These are phyloP conservation scores for Andrena praecox DNA, from an alignment of 2,888 invertebrate genomes.

Conservation along the genomic window DNA sequence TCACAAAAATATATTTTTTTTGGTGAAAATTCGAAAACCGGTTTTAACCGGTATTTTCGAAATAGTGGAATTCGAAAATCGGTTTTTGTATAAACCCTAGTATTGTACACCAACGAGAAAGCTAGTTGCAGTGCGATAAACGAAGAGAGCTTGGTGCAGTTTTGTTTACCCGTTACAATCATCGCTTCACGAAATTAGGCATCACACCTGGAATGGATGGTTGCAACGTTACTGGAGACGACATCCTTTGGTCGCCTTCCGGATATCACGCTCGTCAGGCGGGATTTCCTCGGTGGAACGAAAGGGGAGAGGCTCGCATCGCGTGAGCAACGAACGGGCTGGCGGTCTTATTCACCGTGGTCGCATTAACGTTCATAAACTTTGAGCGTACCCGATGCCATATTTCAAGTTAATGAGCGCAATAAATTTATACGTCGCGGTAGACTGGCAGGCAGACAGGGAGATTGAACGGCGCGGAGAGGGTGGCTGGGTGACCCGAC, in stretches of 20 bases:
- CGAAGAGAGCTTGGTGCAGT: too few relatives aligned
- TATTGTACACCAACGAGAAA: too few relatives aligned
- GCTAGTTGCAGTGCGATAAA: too few relatives aligned
- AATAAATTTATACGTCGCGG: conserved; percentile 79
- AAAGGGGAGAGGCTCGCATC: conserved; percentile 38
- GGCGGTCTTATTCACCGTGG: conserved; percentile 71
- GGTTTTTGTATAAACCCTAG: too few relatives aligned
- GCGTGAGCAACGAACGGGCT: conserved; percentile 59
- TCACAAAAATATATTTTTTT: too few relatives aligned
- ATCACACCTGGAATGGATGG: neutral
- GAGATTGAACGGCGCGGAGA: conserved; percentile 66
- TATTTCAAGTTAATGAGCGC: conserved; percentile 79
- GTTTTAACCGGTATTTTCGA: too few relatives aligned
- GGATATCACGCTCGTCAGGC: conserved; percentile 40
- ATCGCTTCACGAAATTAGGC: neutral
- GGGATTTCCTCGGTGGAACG: conserved; percentile 55
- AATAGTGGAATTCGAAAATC: too few relatives aligned
- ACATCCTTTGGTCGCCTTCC: conserved; percentile 48
- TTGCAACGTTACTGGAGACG: conserved; percentile 19
- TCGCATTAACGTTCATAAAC: conserved; percentile 79
- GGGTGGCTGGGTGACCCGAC: conserved; percentile 35
- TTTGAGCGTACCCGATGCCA: conserved; percentile 76
- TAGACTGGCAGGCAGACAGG: conserved; percentile 73
- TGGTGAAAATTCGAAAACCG: too few relatives aligned
- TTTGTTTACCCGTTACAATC: too few relatives aligned